Base-by-base conservation (phyloP, 2,113 vertebrate genomes). In the Spilogale gracilis region DNA sequence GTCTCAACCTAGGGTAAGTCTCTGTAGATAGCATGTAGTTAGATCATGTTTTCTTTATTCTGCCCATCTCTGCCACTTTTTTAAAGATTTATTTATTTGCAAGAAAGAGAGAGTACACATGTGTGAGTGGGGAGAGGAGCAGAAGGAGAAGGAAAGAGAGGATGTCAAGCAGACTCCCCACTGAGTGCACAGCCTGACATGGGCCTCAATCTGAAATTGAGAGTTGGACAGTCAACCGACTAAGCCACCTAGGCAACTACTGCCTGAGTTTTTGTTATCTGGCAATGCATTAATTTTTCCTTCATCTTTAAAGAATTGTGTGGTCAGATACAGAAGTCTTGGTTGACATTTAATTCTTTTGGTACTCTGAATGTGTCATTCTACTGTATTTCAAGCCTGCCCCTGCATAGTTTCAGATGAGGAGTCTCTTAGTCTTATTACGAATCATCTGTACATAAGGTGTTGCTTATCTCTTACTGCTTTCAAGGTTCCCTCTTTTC, bases 271-370 rank as follows among this genome's bases (percentile, higher is more conserved):
- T 69, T 61, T 84, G 23, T 52, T 76, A 32, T 48, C 79, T 63
- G 61, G 38, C 13, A 61, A 56, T 65, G 13, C 63, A 45, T 80
- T 83, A 50, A 65, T 67, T 76, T 95, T 32, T 65, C 16, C 85
- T 60, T 92, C 48, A 54, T 71, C 83, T 89, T 43, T 89, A 30
- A 93, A 86, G 80, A 50, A 43, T n/a, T 76, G 14, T 56, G 38
- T 85, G 90, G 50, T 17, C 27, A 79, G 58, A 60, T 52, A 69
- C 0, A 61, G 74, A 87, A 76, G 67, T 95, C n/a, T 50, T 91
- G 30, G 38, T 65, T 95, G 69, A 54, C 52, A 82, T 71, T 58
- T 84, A 83, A n/a, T 69, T 87, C 74, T 91, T 97, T 80, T 2
- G 67, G 11, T 32, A 30, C 48, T 94, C 43, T 61, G 78, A 58